These are phyloP conservation scores for Melangyna quadrimaculata DNA, from an alignment of 2,888 invertebrate genomes.

Conservation along the genomic window DNA sequence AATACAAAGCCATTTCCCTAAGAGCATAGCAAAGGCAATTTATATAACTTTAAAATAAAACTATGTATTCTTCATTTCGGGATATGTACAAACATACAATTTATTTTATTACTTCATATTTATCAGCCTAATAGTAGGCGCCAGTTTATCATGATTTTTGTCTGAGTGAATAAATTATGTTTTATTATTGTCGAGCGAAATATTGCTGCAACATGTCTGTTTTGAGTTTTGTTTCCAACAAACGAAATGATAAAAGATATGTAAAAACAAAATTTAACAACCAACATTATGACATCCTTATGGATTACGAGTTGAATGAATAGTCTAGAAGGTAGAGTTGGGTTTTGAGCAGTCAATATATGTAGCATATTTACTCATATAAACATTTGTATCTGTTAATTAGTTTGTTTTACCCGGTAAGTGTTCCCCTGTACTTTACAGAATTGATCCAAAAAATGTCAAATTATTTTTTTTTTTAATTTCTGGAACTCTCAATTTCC, in stretches of 20 bases:
- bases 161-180: constrained; percentile 12
- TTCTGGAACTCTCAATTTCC: too few species aligned
- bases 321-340: not conserved
- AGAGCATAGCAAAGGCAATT: not conserved
- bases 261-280: not conserved
- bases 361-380: too few species aligned
- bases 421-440: too few species aligned
- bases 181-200: not conserved
- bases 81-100: too few species aligned
- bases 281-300: not conserved
- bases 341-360: too few species aligned
- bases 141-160: not conserved
- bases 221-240: not conserved
- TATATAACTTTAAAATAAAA: not conserved
- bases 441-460: too few species aligned
- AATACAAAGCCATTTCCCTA: not conserved
- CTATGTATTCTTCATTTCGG: not conserved
- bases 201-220: not conserved
- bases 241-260: not conserved
- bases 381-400: too few species aligned
- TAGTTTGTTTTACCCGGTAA: too few species aligned
- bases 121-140: not conserved
- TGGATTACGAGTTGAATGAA: not conserved
- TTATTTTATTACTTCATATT: not conserved
- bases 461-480: too few species aligned